These are phyloP conservation scores for Myotis planiceps DNA, from an alignment of 2,797 vertebrate genomes.

Conservation along the genomic window DNA sequence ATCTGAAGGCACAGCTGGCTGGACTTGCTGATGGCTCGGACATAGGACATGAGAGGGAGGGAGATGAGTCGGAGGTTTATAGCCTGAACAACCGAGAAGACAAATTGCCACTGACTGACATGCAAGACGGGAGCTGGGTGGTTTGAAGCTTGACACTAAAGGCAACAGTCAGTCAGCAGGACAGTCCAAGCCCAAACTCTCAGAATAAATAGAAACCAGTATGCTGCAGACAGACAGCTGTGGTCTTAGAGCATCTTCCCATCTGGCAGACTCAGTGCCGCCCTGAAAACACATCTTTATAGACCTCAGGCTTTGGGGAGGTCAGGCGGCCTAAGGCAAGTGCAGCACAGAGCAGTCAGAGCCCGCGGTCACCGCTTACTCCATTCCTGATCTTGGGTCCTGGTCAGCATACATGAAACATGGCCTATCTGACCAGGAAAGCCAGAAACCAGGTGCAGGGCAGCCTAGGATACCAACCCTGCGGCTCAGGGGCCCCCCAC, in stretches of 20 bases:
- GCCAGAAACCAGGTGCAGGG: neutral
- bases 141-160: neutral
- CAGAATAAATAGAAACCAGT: neutral
- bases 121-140: neutral
- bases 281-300: neutral
- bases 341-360: neutral
- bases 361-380: neutral
- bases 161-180: neutral
- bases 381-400: neutral
- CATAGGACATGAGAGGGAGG: neutral
- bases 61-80: neutral
- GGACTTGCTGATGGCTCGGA: neutral
- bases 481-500: neutral
- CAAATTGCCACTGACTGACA: neutral
- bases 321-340: accelerated
- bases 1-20: neutral
- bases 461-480: neutral
- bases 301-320: neutral
- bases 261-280: neutral
- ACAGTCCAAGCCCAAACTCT: neutral
- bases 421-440: neutral
- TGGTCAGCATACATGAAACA: no score
- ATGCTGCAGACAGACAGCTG: neutral
- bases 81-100: neutral
- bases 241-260: neutral